These are phyloP conservation scores for Taenioides sp. DNA, from an alignment of 2,797 vertebrate species.

Conservation along the genomic window DNA sequence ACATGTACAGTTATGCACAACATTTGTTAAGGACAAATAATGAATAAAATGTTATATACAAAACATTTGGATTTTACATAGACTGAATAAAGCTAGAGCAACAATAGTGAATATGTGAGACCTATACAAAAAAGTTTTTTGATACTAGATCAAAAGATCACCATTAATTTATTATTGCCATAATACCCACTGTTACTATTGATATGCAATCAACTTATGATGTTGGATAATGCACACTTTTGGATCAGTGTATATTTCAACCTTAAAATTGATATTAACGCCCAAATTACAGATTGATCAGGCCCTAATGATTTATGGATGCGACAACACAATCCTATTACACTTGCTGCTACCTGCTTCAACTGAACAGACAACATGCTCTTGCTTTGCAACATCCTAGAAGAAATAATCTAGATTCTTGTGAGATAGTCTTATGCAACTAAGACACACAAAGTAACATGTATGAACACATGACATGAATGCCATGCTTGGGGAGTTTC, in stretches of 20 bases:
- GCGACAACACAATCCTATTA: background rate
- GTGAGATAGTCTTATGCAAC: background rate
- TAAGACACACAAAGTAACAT: background rate
- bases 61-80: too few relatives aligned
- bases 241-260: background rate
- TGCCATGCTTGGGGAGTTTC: constrained; percentile 1
- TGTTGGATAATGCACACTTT: background rate
- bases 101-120: too few relatives aligned
- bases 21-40: too few relatives aligned
- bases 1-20: background rate
- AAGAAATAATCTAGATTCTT: background rate
- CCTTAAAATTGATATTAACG: background rate
- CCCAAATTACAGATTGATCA: background rate
- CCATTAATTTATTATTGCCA: too few relatives aligned
- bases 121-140: too few relatives aligned
- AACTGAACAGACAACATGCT: background rate
- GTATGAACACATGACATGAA: background rate
- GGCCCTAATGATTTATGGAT: background rate
- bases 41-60: too few relatives aligned
- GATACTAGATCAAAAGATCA: background rate
- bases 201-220: background rate
- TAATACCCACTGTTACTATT: too few relatives aligned
- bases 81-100: too few relatives aligned
- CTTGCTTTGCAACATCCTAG: background rate
- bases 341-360: background rate